A percentile compares a stretch with the other conserved stretches of the same genome.
These are phyloP conservation scores for Periophthalmus modestus DNA, from an alignment of 2,113 vertebrate genomes.

Conservation along the genomic window DNA sequence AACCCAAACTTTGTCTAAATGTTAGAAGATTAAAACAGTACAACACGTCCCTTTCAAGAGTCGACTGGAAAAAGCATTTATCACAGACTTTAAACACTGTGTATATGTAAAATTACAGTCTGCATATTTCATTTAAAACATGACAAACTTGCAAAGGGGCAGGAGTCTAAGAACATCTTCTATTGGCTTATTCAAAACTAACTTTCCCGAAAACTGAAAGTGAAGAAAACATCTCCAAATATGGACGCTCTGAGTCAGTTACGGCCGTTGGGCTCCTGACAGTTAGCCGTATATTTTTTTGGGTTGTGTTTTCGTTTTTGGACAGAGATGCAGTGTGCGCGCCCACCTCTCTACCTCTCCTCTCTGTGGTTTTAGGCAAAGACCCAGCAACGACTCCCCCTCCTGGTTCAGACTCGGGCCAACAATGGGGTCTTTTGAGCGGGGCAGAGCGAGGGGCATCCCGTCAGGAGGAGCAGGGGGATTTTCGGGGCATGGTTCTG, in stretches of 20 bases:
- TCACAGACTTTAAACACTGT: too few relatives aligned
- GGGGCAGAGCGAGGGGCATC: slow-evolving; percentile 47
- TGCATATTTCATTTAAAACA: slow-evolving; percentile 11
- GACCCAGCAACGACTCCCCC: slow-evolving; percentile 63
- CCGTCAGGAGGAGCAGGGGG: slow-evolving; percentile 35
- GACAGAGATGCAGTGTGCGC: slow-evolving; percentile 76
- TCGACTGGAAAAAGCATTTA: too few relatives aligned
- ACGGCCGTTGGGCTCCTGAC: slow-evolving; percentile 61
- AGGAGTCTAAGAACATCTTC: slow-evolving; percentile 28
- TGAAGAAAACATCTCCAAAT: slow-evolving; percentile 58
- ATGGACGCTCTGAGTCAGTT: slow-evolving; percentile 53
- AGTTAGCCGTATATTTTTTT: slow-evolving; percentile 66
- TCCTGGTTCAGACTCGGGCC: slow-evolving; percentile 47
- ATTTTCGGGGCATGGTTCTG: slow-evolving; percentile 56
- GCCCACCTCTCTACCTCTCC: slow-evolving; percentile 59
- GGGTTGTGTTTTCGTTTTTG: slow-evolving; percentile 51
- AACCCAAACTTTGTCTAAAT: too few relatives aligned
- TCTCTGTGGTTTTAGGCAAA: slow-evolving; percentile 76
- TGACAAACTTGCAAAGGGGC: slow-evolving; percentile 26
- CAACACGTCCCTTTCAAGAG: too few relatives aligned
- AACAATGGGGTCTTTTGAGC: slow-evolving; percentile 77
- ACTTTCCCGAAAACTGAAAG: slow-evolving; percentile 16
- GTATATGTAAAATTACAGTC: too few relatives aligned
- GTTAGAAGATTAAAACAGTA: too few relatives aligned
- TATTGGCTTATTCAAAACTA: slow-evolving; percentile 52